Evolutionary conservation across 2,888 invertebrate species (phyloP).

Genomic region (Acholoe squamosa): DNA sequence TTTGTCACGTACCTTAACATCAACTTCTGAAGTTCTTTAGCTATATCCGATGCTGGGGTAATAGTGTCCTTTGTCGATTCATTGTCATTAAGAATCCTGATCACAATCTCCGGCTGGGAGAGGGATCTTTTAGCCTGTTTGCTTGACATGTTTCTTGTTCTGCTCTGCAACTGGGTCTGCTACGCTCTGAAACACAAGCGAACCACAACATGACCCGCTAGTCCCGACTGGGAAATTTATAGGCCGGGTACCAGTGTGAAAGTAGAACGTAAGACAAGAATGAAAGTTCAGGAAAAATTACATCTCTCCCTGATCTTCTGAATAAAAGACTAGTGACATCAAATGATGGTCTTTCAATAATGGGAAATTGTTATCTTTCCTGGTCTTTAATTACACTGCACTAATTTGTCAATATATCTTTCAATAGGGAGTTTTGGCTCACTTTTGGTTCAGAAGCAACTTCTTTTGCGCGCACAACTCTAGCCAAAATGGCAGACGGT

Average conservation of each 20-base stretch:
- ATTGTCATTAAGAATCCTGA: constrained; percentile 55
- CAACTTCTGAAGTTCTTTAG: constrained; percentile 73
- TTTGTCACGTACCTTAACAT: constrained; percentile 71
- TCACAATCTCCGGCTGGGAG: constrained; percentile 13
- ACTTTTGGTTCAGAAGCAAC: neutral
- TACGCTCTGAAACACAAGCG: neutral
- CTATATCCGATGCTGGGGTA: constrained; percentile 71
- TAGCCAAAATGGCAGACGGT: constrained; percentile 61
- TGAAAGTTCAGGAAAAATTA: neutral
- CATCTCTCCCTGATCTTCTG: too few species aligned
- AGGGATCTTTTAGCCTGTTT: neutral
- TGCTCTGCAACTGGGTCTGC: neutral
- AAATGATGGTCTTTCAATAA: too few species aligned
- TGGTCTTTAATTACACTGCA: too few species aligned
- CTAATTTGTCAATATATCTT: neutral
- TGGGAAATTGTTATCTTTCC: too few species aligned
- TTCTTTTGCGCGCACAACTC: neutral
- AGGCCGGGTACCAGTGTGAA: neutral
- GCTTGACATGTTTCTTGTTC: neutral
- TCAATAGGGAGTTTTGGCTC: neutral
- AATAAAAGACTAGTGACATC: too few species aligned
- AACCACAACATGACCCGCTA: neutral
- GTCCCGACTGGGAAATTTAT: neutral
- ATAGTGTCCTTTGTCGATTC: neutral
- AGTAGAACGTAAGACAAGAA: neutral